Conservation (phyloP, 1,140 invertebrate genomes). For the Eciton burchellii region DNA sequence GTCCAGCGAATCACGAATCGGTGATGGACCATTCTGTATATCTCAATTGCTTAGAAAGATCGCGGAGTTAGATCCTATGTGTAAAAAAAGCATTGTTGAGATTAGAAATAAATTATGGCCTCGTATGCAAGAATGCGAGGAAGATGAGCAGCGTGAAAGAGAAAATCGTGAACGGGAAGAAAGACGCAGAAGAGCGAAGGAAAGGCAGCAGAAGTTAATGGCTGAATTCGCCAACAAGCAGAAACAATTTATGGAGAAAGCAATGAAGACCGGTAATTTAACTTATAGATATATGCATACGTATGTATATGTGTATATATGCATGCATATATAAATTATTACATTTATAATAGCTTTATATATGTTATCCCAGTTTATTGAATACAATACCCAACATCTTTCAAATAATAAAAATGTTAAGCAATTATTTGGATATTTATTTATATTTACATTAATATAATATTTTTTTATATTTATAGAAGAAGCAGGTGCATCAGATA, state of each 20-base stretch:
- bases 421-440: neutral
- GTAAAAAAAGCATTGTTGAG: slow-evolving; percentile 89
- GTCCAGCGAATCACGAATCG: slow-evolving; percentile 87
- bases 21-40: slow-evolving; percentile 95
- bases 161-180: slow-evolving; percentile 93
- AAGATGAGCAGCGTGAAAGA: slow-evolving; percentile 89
- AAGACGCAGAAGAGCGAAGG: slow-evolving; percentile 92
- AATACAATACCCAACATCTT: slow-evolving; percentile 13
- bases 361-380: neutral
- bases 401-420: neutral
- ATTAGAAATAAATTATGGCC: slow-evolving; percentile 92
- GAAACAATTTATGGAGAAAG: slow-evolving; percentile 95
- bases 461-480: slow-evolving; percentile 71
- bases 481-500: slow-evolving; percentile 85
- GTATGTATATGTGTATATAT: neutral
- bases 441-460: neutral
- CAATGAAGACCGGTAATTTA: slow-evolving; percentile 88
- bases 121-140: slow-evolving; percentile 91
- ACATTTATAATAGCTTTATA: slow-evolving; percentile 24
- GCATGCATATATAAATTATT: slow-evolving; percentile 30
- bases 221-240: slow-evolving; percentile 96
- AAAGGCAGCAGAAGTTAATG: slow-evolving; percentile 96
- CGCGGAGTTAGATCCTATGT: slow-evolving; percentile 89
- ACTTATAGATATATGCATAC: neutral
- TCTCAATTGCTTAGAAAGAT: slow-evolving; percentile 91